These are phyloP conservation scores for Leptosomus discolor DNA, from an alignment of 2,113 vertebrate species.

Conservation along the genomic window DNA sequence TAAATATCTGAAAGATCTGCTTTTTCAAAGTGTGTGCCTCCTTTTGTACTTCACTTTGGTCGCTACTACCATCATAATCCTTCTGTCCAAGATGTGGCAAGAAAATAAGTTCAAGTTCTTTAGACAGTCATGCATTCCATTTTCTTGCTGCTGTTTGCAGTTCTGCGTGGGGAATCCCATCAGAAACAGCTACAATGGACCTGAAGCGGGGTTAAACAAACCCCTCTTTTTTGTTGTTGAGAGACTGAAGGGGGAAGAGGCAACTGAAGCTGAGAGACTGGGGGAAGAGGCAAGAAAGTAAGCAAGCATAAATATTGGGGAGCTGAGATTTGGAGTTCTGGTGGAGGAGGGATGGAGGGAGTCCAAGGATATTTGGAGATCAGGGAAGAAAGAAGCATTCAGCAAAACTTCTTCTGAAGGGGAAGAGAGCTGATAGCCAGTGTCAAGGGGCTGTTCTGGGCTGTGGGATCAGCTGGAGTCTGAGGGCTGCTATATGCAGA, in stretches of 20 bases:
- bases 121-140: rapidly evolving
- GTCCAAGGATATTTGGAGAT: neutral
- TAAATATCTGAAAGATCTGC: neutral
- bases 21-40: neutral
- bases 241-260: neutral
- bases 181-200: neutral
- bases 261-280: neutral
- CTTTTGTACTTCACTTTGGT: neutral
- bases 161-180: neutral
- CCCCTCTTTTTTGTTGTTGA: neutral
- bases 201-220: neutral
- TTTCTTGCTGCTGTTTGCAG: neutral
- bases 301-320: neutral
- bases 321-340: neutral
- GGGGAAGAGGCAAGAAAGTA: neutral
- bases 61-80: neutral
- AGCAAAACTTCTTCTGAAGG: neutral
- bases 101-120: neutral
- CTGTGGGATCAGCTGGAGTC: neutral
- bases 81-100: neutral
- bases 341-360: neutral
- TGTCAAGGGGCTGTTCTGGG: neutral
- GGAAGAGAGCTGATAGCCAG: neutral
- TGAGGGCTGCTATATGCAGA: neutral
- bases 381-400: neutral